phyloP scores from a whole-genome alignment of 2,888 invertebrate genomes.

The Coelopa pilipes region DNA sequence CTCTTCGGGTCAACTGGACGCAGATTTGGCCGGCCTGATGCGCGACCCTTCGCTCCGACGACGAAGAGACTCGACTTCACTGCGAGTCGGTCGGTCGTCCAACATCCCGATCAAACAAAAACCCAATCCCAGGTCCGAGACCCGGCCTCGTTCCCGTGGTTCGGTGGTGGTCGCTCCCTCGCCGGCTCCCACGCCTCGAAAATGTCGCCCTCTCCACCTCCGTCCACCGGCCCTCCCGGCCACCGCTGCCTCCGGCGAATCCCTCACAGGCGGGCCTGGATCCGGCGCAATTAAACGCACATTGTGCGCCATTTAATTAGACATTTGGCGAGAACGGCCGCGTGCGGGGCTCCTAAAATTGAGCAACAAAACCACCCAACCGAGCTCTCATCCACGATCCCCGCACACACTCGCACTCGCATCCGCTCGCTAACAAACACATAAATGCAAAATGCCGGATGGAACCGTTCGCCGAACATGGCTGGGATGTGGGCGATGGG shows the following conservation, averaged over 20 bases:
- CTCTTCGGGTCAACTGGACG: too few species aligned
- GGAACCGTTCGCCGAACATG: conserved; percentile 51
- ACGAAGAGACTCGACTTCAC: too few species aligned
- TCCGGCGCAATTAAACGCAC: conserved; percentile 24
- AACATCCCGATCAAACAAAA: too few species aligned
- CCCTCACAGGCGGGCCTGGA: background rate
- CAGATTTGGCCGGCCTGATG: too few species aligned
- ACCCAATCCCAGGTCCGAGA: too few species aligned
- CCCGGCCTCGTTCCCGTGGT: too few species aligned
- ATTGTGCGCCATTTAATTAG: conserved; percentile 29
- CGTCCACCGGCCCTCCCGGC: background rate
- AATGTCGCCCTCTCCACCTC: too few species aligned
- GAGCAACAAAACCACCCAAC: conserved; percentile 35
- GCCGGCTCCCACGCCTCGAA: too few species aligned
- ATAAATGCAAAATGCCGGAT: conserved; percentile 28
- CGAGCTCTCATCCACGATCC: conserved; percentile 23
- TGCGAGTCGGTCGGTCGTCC: too few species aligned
- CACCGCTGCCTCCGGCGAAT: background rate
- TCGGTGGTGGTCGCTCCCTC: too few species aligned
- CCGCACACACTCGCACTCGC: background rate
- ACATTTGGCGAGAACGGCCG: conserved; percentile 17
- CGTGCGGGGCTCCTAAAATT: conserved; percentile 17
- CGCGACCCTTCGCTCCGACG: too few species aligned
- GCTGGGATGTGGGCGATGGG: background rate
- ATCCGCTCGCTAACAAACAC: conserved; percentile 31